A percentile compares a stretch with the other conserved stretches of the same genome.
Conservation (phyloP, 2,113 vertebrate genomes). For the Tricholaema leucomelas region DNA sequence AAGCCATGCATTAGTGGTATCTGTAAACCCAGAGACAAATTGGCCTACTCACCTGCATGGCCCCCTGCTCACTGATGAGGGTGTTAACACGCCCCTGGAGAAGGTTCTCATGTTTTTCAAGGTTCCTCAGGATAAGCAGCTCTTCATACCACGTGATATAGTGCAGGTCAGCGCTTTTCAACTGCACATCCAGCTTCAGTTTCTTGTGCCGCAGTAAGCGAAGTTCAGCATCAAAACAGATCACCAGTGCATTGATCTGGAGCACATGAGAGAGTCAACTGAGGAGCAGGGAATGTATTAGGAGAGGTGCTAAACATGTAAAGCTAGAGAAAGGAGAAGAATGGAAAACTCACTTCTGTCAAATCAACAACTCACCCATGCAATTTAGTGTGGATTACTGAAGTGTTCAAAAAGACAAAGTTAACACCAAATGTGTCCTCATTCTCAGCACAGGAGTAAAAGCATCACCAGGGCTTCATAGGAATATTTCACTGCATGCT, state of each 20-base stretch:
- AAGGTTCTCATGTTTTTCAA: conserved; percentile 81
- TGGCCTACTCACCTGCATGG: conserved; percentile 61
- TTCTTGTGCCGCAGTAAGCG: conserved; percentile 82
- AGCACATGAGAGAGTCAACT: not conserved
- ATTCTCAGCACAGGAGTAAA: not conserved
- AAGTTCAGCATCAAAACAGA: conserved; percentile 86
- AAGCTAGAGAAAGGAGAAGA: not conserved
- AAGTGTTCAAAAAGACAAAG: not conserved
- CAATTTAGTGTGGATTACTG: not conserved
- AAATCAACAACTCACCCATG: not conserved
- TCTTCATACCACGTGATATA: conserved; percentile 87
- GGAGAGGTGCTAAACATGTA: not conserved
- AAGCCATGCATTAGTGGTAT: not conserved
- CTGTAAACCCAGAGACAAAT: not conserved
- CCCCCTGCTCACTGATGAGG: conserved; percentile 72
- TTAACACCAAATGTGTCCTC: not conserved
- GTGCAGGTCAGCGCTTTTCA: conserved; percentile 84
- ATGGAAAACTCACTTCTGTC: not conserved
- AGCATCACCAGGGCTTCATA: not conserved
- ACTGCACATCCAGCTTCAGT: conserved; percentile 78
- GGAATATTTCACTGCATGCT: not conserved
- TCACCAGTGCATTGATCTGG: conserved; percentile 81
- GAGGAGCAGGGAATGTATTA: not conserved
- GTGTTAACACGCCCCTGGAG: conserved; percentile 80
- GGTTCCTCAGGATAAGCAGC: conserved; percentile 85